phyloP scores from a whole-genome alignment of 2,888 invertebrate species.

The Tachina lurida region DNA sequence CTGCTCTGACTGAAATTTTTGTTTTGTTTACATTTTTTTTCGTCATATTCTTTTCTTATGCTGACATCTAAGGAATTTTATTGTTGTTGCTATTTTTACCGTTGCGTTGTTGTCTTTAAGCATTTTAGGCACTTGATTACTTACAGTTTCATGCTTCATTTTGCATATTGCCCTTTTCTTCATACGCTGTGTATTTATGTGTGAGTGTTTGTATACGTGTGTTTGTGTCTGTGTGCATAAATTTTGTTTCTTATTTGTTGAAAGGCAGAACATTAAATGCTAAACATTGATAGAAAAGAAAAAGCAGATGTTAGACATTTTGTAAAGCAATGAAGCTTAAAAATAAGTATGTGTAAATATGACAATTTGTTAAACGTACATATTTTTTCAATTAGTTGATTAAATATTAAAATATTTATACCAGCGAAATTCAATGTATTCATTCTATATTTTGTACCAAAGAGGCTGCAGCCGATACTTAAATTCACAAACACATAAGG shows the following conservation, averaged over 20 bases:
- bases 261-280: slow-evolving; percentile 17
- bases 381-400: slow-evolving; percentile 69
- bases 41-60: slow-evolving; percentile 22
- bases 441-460: neutral
- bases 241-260: slow-evolving; percentile 23
- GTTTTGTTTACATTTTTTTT: slow-evolving; percentile 68
- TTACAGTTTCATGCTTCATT: slow-evolving; percentile 71
- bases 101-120: slow-evolving; percentile 65
- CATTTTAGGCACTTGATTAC: slow-evolving; percentile 70
- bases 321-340: slow-evolving; percentile 50
- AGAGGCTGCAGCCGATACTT: neutral
- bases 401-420: slow-evolving; percentile 55
- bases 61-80: slow-evolving; percentile 46
- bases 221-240: neutral
- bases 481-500: neutral
- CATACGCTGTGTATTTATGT: slow-evolving; percentile 8
- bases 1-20: slow-evolving; percentile 14
- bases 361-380: slow-evolving; percentile 67
- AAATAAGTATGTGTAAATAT: slow-evolving; percentile 39
- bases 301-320: slow-evolving; percentile 61
- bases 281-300: neutral
- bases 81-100: slow-evolving; percentile 22
- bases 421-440: slow-evolving; percentile 4
- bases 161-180: slow-evolving; percentile 67
- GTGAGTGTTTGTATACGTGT: neutral